Percentiles rank a stretch among this genome's conserved stretches.
These are phyloP conservation scores for Xenentodon cancila DNA, from an alignment of 2,797 vertebrate species.

Conservation along the genomic window DNA sequence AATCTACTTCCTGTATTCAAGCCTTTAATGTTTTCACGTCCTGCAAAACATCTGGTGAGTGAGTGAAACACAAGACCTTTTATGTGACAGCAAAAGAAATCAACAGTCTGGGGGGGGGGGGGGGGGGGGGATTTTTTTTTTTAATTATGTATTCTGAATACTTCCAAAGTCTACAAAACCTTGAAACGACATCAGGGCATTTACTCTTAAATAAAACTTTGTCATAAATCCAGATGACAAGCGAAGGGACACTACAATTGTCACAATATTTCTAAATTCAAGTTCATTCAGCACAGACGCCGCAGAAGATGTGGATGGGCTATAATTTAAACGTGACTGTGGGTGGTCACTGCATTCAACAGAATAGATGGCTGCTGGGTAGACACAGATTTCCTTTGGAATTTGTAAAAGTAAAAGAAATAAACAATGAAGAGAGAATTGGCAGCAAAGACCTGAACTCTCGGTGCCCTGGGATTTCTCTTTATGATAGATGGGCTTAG, in stretches of 20 bases:
- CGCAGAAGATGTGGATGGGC: conserved; percentile 10
- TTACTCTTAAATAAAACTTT: not conserved
- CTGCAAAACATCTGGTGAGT: conserved; percentile 40
- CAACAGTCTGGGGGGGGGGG: not conserved
- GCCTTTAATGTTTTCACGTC: conserved; percentile 11
- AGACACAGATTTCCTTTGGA: conserved; percentile 56
- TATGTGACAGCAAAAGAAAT: conserved; percentile 20
- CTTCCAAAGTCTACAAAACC: conserved; percentile 3
- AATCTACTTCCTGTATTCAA: conserved; percentile 59
- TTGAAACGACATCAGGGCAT: not conserved
- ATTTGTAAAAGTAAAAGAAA: conserved; percentile 71
- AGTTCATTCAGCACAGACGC: too few species aligned
- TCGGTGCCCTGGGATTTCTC: conserved; percentile 69
- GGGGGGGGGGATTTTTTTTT: too few species aligned
- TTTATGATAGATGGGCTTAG: conserved; percentile 72
- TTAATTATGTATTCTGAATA: not conserved
- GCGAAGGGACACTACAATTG: too few species aligned
- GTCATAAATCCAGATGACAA: too few species aligned
- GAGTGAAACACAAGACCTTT: conserved; percentile 17
- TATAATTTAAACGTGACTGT: conserved; percentile 25
- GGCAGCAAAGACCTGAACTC: conserved; percentile 68
- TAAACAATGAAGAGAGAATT: conserved; percentile 75
- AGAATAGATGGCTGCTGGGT: conserved; percentile 30
- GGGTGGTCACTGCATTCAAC: conserved; percentile 35
- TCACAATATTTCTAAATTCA: too few species aligned